These are phyloP conservation scores for Patella depressa DNA, from an alignment of 2,888 invertebrate genomes.

Conservation along the genomic window DNA sequence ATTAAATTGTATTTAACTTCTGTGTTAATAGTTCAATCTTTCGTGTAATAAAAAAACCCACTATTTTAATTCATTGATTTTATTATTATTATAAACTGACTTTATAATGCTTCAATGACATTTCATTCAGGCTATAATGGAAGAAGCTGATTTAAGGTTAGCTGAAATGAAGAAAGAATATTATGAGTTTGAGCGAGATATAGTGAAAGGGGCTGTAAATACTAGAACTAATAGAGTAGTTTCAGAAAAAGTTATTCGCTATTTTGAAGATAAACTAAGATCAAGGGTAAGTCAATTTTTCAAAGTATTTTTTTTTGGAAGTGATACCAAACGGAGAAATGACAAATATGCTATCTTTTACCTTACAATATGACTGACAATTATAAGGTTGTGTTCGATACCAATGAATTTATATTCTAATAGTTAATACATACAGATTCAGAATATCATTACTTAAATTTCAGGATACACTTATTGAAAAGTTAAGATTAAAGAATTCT, in stretches of 20 bases:
- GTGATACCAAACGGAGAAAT: neutral
- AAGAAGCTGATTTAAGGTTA: constrained; percentile 68
- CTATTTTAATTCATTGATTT: too few species aligned
- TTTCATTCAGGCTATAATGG: constrained; percentile 67
- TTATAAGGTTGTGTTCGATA: too few species aligned
- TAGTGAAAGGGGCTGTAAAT: constrained; percentile 67
- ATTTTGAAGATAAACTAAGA: constrained; percentile 68
- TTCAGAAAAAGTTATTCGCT: constrained; percentile 69
- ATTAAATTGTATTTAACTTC: neutral
- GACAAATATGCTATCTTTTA: neutral
- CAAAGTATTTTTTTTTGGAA: neutral
- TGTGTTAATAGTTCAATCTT: too few species aligned
- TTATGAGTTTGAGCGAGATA: constrained; percentile 71
- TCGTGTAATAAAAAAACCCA: too few species aligned
- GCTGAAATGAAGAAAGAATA: constrained; percentile 68
- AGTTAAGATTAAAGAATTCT: constrained; percentile 69
- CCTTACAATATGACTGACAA: too few species aligned
- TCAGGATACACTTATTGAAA: constrained; percentile 71
- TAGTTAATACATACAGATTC: too few species aligned
- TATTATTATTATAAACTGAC: too few species aligned
- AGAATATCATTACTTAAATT: neutral
- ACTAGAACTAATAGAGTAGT: constrained; percentile 64
- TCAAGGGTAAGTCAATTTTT: constrained; percentile 59
- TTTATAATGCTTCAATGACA: too few species aligned
- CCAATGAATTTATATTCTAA: too few species aligned